A percentile compares a stretch with the other conserved stretches of the same genome.
phyloP scores from a whole-genome alignment of 2,888 invertebrate species.

The Acrobeloides nanus region DNA sequence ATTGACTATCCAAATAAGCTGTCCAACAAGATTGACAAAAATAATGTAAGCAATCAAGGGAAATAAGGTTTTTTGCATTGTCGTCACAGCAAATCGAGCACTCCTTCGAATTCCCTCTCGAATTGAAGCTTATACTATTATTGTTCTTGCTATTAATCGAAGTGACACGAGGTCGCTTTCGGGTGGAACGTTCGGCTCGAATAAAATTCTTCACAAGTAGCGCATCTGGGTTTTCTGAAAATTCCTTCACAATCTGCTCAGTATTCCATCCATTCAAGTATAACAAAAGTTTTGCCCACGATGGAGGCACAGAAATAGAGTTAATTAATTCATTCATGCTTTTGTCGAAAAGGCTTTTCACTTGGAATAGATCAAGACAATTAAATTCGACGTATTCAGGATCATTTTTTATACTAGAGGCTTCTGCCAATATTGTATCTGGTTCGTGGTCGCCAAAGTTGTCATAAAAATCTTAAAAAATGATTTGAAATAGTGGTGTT shows the following conservation, averaged over 20 bases:
- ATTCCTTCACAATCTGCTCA: conserved; percentile 53
- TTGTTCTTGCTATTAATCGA: background rate
- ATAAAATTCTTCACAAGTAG: conserved; percentile 20
- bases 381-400: too few relatives aligned
- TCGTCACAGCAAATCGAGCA: conserved; percentile 71
- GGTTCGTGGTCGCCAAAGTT: too few relatives aligned
- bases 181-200: background rate
- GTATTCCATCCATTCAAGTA: conserved; percentile 84
- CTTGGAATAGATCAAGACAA: too few relatives aligned
- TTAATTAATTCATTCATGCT: too few relatives aligned
- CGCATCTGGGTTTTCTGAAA: background rate
- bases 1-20: conserved; percentile 77
- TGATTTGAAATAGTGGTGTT: too few relatives aligned
- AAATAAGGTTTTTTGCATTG: conserved; percentile 16
- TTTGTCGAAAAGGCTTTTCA: too few relatives aligned
- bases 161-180: background rate
- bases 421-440: too few relatives aligned
- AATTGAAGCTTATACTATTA: conserved; percentile 1
- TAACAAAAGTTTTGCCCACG: conserved; percentile 61
- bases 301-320: conserved; percentile 61
- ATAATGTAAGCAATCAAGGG: conserved; percentile 60
- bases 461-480: too few relatives aligned
- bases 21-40: conserved; percentile 96
- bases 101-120: conserved; percentile 6
- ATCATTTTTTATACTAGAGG: too few relatives aligned